Evolutionary conservation across 1,140 invertebrate genomes (phyloP).

Genomic region (Drosophila cardini): DNA sequence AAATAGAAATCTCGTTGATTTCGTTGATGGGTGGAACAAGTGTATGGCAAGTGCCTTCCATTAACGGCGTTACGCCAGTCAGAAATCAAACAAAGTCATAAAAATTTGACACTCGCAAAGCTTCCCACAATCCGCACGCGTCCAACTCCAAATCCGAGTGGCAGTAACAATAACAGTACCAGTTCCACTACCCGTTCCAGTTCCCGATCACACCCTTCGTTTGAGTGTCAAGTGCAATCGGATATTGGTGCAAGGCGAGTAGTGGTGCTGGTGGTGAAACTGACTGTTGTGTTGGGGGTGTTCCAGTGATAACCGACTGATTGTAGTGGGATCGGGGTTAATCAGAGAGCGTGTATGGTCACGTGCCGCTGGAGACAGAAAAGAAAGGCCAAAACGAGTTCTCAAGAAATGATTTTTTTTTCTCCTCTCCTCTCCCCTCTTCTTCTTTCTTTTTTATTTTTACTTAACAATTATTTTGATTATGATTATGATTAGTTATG

Average conservation of each 20-base stretch:
- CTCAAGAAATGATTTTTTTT: slow-evolving; percentile 61
- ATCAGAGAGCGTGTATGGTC: slow-evolving; percentile 72
- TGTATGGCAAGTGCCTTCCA: slow-evolving; percentile 60
- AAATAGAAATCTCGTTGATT: slow-evolving; percentile 53
- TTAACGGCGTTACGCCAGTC: slow-evolving; percentile 65
- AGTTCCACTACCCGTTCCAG: not conserved
- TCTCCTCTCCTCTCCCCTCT: no score
- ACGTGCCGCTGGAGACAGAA: slow-evolving; percentile 51
- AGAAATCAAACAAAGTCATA: slow-evolving; percentile 82
- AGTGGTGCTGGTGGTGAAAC: slow-evolving; percentile 12
- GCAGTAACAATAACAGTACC: not conserved
- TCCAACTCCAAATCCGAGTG: slow-evolving; percentile 23
- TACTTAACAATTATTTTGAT: slow-evolving; percentile 34
- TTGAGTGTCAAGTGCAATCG: slow-evolving; percentile 48
- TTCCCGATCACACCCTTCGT: not conserved
- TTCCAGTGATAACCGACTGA: slow-evolving; percentile 34
- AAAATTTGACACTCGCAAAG: slow-evolving; percentile 77
- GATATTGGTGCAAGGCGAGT: slow-evolving; percentile 69
- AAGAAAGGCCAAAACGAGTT: slow-evolving; percentile 31
- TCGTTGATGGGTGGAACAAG: slow-evolving; percentile 63
- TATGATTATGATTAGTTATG: slow-evolving; percentile 77
- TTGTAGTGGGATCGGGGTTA: slow-evolving; percentile 39
- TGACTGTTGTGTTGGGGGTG: slow-evolving; percentile 23
- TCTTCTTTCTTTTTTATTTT: not conserved
- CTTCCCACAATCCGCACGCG: slow-evolving; percentile 73